These are phyloP conservation scores for Bimastos eiseni DNA, from an alignment of 2,888 invertebrate genomes.

Conservation along the genomic window DNA sequence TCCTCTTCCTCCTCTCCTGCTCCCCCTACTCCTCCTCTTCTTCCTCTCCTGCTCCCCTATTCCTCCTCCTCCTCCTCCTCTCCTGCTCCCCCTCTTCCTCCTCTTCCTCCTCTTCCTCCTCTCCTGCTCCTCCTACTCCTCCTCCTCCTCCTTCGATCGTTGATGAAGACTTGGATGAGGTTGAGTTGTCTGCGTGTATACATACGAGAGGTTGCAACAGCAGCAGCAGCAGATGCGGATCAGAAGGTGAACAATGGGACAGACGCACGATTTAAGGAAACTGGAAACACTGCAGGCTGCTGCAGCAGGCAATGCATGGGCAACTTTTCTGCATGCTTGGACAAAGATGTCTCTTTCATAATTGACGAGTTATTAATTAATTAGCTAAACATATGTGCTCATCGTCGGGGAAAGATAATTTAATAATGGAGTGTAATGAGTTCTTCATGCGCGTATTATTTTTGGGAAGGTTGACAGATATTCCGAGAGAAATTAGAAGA, in stretches of 20 bases:
- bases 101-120: too few species aligned
- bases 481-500: too few species aligned
- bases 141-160: not conserved
- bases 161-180: not conserved
- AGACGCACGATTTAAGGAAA: conserved; percentile 13
- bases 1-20: too few species aligned
- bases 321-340: not conserved
- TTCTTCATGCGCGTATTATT: not conserved
- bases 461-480: too few species aligned
- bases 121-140: too few species aligned
- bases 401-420: not conserved
- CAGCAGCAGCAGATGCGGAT: not conserved
- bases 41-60: too few species aligned
- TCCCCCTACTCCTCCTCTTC: too few species aligned
- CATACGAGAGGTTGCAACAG: too few species aligned
- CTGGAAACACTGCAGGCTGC: not conserved
- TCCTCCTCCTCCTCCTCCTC: too few species aligned
- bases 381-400: too few species aligned
- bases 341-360: not conserved
- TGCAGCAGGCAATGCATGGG: not conserved
- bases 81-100: too few species aligned
- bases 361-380: not conserved
- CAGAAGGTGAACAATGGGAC: not conserved
- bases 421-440: not conserved
- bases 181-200: not conserved